These are phyloP conservation scores for Chloromyia formosa DNA, from an alignment of 2,888 invertebrate species.

Conservation along the genomic window DNA sequence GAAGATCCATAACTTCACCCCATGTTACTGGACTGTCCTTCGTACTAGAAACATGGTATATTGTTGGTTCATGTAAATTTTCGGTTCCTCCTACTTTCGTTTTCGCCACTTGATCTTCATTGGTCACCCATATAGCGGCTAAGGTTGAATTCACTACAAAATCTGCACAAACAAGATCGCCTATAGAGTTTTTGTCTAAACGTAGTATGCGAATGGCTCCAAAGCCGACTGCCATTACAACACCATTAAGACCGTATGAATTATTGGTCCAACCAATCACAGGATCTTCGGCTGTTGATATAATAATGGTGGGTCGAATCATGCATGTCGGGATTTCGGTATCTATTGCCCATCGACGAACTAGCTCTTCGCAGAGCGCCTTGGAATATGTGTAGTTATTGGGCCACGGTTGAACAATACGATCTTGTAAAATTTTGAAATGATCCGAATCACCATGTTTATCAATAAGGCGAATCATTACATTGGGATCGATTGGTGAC, in stretches of 20 bases:
- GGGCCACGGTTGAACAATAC: conserved; percentile 54
- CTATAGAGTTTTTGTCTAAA: conserved; percentile 31
- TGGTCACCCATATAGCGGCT: conserved; percentile 53
- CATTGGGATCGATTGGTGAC: conserved; percentile 52
- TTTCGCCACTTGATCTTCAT: conserved; percentile 1
- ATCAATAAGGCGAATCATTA: conserved; percentile 51
- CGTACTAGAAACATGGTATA: conserved; percentile 50
- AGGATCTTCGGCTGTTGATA: conserved; percentile 54
- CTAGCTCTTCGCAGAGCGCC: conserved; percentile 54
- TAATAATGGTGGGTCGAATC: conserved; percentile 54
- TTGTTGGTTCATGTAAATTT: conserved; percentile 47
- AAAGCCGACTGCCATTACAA: conserved; percentile 51
- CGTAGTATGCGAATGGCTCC: conserved; percentile 52
- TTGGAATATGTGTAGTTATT: conserved; percentile 55
- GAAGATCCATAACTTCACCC: conserved; percentile 40
- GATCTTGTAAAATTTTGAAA: conserved; percentile 50
- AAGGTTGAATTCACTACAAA: conserved; percentile 55
- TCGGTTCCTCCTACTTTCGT: not conserved
- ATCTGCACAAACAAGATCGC: conserved; percentile 55
- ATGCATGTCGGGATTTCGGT: conserved; percentile 51
- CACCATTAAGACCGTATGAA: conserved; percentile 53
- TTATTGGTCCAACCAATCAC: conserved; percentile 54
- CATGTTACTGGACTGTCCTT: conserved; percentile 50
- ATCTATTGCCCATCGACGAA: conserved; percentile 49
- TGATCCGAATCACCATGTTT: conserved; percentile 26